A percentile compares a stretch with the other conserved stretches of the same genome.
Conservation (phyloP, 2,888 invertebrate genomes). For the Heterodera filipjevi region DNA sequence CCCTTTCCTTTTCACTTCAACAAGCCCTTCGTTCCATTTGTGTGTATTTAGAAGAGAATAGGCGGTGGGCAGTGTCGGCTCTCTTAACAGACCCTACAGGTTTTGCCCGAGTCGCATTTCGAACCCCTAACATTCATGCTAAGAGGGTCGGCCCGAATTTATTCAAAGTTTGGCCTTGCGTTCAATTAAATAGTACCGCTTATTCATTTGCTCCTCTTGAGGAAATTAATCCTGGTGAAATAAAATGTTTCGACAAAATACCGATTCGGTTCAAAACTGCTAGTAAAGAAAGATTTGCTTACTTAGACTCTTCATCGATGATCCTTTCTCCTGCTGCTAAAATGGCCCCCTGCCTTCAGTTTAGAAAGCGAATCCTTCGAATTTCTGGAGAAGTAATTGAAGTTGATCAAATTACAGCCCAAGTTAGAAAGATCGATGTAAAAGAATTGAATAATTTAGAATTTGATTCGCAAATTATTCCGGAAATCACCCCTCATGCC, state of each 20-base stretch:
- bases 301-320: background rate
- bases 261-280: background rate
- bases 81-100: background rate
- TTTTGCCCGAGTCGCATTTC: background rate
- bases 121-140: background rate
- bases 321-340: background rate
- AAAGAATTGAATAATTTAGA: background rate
- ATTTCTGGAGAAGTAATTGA: background rate
- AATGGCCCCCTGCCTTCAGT: background rate
- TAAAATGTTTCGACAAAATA: background rate
- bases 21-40: background rate
- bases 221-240: slow-evolving; percentile 7
- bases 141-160: background rate
- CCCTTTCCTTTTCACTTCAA: too few relatives aligned
- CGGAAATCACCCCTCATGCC: background rate
- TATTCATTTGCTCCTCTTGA: background rate
- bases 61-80: background rate
- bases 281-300: background rate
- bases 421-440: background rate
- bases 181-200: background rate
- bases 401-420: background rate
- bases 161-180: background rate
- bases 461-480: background rate
- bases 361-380: background rate
- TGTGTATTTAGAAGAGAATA: background rate